A percentile compares a stretch with the other conserved stretches of the same genome.
Evolutionary conservation across 2,113 vertebrate genomes (phyloP).

Genomic region (Mystacornis crossleyi): DNA sequence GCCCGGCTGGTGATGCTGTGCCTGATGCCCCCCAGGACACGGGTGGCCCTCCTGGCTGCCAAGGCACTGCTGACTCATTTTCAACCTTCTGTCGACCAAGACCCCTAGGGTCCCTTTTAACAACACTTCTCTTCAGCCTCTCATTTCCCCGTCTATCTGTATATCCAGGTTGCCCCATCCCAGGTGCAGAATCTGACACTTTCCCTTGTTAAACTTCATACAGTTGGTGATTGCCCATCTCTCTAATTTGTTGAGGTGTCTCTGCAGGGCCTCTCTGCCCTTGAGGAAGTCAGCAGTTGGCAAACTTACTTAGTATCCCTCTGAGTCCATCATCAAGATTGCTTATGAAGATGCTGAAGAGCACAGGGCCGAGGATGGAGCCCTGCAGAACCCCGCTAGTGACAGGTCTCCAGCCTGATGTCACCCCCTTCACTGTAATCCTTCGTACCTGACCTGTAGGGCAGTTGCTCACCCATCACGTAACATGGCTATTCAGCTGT

Average conservation of each 20-base stretch:
- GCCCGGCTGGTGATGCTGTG: accelerated
- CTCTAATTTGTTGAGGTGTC: neutral
- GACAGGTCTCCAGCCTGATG: neutral
- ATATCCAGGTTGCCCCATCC: neutral
- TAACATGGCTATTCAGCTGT: neutral
- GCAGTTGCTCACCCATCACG: neutral
- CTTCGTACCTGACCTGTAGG: neutral
- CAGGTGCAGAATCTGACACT: neutral
- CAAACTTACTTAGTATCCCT: neutral
- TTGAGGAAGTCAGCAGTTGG: neutral
- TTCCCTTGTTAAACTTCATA: neutral
- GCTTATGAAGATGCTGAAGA: neutral
- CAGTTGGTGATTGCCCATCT: neutral
- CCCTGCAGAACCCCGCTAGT: neutral
- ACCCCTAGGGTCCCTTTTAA: neutral
- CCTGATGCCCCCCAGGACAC: neutral
- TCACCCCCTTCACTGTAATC: neutral
- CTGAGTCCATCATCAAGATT: neutral
- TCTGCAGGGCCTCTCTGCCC: neutral
- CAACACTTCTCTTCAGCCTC: neutral
- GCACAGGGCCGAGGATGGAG: neutral
- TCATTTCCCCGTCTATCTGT: neutral
- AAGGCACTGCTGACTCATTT: neutral
- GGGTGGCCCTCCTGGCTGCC: neutral
- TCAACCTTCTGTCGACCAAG: neutral